Evolutionary conservation across 1,140 invertebrate genomes (phyloP).

Genomic region (Cyrtorhinus lividipennis): DNA sequence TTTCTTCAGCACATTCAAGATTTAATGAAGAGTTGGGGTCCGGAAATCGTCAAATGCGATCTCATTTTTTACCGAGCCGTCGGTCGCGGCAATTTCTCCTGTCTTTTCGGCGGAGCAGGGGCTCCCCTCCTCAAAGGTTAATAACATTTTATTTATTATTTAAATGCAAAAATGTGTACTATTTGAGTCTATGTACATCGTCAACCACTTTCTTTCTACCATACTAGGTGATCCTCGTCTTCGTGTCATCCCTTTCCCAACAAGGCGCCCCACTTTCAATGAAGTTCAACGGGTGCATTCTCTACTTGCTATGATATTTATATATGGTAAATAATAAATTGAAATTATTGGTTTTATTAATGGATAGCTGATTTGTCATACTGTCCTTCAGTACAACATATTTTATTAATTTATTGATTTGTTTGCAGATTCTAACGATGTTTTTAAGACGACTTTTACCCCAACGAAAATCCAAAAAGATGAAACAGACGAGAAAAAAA

Average conservation of each 20-base stretch:
- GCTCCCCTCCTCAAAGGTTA: constrained; percentile 48
- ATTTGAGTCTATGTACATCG: too few species aligned
- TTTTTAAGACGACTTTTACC: constrained; percentile 19
- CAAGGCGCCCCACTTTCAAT: constrained; percentile 61
- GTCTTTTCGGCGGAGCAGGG: constrained; percentile 60
- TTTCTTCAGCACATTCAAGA: constrained; percentile 61
- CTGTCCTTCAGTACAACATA: too few species aligned
- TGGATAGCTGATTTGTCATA: too few species aligned
- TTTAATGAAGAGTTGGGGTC: constrained; percentile 51
- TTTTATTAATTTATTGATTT: background rate
- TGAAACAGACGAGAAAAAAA: background rate
- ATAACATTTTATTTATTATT: too few species aligned
- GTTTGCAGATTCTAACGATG: constrained; percentile 21
- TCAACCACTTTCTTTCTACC: too few species aligned
- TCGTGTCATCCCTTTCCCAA: constrained; percentile 65
- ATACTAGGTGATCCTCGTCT: constrained; percentile 50
- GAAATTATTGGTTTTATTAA: background rate
- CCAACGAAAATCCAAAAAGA: background rate
- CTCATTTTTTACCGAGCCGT: constrained; percentile 64
- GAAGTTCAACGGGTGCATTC: constrained; percentile 64
- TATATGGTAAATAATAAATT: constrained; percentile 44
- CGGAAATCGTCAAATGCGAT: constrained; percentile 48
- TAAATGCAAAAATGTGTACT: too few species aligned
- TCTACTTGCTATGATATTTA: constrained; percentile 51
- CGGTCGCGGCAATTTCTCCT: constrained; percentile 51